These are phyloP conservation scores for Neosilurus hyrtlii DNA, from an alignment of 2,797 vertebrate species.

Conservation along the genomic window DNA sequence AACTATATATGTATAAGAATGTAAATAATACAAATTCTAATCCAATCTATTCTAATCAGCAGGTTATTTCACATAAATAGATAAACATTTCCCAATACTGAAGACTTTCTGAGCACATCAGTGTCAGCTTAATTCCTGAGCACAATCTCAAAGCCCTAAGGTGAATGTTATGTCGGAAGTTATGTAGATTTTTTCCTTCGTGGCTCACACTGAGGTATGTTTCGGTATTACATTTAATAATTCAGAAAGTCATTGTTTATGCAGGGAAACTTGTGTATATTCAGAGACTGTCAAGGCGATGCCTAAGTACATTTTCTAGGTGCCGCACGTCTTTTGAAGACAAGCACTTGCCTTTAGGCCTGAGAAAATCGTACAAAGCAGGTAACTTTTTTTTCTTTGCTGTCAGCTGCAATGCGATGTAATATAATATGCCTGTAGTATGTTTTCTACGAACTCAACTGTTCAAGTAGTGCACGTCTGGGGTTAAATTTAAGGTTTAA, in stretches of 20 bases:
- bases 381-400: neutral
- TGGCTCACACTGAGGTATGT: neutral
- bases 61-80: neutral
- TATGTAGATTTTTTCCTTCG: neutral
- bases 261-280: neutral
- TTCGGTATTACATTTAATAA: neutral
- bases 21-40: neutral
- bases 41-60: neutral
- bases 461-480: too few relatives aligned
- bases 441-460: neutral
- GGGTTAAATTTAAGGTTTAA: too few relatives aligned
- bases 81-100: too few relatives aligned
- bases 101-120: neutral
- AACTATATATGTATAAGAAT: neutral
- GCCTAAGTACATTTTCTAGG: neutral
- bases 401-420: neutral
- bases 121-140: neutral
- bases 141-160: neutral
- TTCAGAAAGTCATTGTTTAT: neutral
- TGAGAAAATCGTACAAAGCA: neutral
- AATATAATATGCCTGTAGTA: neutral
- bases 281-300: neutral
- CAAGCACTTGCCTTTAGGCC: neutral
- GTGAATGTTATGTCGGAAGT: neutral
- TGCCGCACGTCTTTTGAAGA: neutral